Conservation (phyloP, 2,888 invertebrate species). For the Dorcus hopei region DNA sequence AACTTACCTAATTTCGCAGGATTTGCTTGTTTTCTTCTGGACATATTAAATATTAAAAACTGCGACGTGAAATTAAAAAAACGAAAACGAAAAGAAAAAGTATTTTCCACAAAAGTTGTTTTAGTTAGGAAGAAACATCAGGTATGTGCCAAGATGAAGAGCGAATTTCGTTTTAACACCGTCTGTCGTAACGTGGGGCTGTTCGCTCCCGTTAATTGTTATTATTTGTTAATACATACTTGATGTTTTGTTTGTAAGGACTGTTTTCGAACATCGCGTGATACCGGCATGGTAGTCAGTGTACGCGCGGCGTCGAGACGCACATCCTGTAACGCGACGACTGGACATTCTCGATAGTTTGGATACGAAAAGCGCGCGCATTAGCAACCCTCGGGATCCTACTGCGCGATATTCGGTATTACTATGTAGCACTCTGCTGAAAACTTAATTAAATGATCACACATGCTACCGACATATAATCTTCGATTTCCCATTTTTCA, state of each 20-base stretch:
- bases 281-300: slow-evolving; percentile 1
- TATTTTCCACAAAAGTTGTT: neutral
- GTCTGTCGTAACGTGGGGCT: neutral
- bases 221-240: neutral
- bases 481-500: neutral
- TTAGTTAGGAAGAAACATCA: neutral
- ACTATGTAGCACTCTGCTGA: slow-evolving; percentile 34
- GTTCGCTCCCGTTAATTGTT: too few relatives aligned
- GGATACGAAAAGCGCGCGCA: slow-evolving; percentile 42
- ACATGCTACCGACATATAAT: slow-evolving; percentile 22
- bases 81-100: neutral
- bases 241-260: neutral
- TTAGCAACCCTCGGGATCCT: slow-evolving; percentile 38
- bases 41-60: slow-evolving; percentile 28
- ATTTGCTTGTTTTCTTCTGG: slow-evolving; percentile 40
- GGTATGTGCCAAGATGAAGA: neutral
- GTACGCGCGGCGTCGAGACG: slow-evolving; percentile 32
- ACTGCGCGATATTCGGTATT: slow-evolving; percentile 36
- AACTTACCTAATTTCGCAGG: slow-evolving; percentile 39
- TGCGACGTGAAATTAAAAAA: neutral
- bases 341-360: slow-evolving; percentile 32
- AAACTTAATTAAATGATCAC: slow-evolving; percentile 38
- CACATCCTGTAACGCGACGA: slow-evolving; percentile 29
- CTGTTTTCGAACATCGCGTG: neutral
- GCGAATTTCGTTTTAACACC: neutral